These are phyloP conservation scores for Scortum barcoo DNA, from an alignment of 2,113 vertebrate genomes.

Conservation along the genomic window DNA sequence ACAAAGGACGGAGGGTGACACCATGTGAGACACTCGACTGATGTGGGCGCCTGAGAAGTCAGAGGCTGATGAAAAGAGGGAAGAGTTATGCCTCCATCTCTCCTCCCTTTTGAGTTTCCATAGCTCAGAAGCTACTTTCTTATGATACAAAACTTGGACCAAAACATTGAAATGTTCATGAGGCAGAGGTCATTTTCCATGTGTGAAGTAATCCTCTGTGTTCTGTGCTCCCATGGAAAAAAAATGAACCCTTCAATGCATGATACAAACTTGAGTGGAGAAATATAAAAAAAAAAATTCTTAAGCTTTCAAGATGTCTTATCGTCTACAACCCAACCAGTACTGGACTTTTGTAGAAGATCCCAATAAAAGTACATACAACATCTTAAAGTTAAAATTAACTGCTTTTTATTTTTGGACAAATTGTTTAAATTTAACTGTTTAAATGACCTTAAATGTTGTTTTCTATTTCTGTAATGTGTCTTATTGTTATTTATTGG, in stretches of 20 bases:
- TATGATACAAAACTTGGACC: neutral
- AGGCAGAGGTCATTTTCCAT: neutral
- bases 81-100: neutral
- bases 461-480: too few relatives aligned
- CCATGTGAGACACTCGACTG: conserved; percentile 27
- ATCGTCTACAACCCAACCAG: neutral
- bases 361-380: too few relatives aligned
- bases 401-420: too few relatives aligned
- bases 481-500: too few relatives aligned
- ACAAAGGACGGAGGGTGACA: conserved; percentile 58
- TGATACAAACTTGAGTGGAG: neutral
- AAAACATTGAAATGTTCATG: neutral
- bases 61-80: neutral
- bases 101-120: neutral
- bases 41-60: conserved; percentile 15
- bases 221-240: neutral
- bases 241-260: neutral
- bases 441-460: too few relatives aligned
- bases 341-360: too few relatives aligned
- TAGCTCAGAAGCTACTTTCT: neutral
- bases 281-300: too few relatives aligned
- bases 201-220: neutral
- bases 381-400: too few relatives aligned
- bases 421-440: too few relatives aligned
- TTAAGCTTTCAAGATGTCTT: too few relatives aligned